Evolutionary conservation across 1,140 invertebrate species (phyloP).

Genomic region (Pectinophora gossypiella): DNA sequence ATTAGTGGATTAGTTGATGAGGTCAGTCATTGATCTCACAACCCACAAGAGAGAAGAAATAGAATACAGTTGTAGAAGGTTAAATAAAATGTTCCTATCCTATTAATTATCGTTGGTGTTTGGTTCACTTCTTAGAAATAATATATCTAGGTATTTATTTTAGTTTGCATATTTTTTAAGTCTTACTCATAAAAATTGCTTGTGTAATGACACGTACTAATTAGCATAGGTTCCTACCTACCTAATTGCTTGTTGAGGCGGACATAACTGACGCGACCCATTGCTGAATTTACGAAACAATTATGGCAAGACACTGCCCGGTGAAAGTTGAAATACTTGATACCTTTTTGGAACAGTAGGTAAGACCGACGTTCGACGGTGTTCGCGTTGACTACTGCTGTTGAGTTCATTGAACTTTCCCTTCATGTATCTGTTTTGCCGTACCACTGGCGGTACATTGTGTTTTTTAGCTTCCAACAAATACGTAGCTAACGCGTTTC

Average conservation of each 20-base stretch:
- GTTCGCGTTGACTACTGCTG: conserved; percentile 1
- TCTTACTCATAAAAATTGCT: conserved; percentile 2
- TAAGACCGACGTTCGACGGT: background rate
- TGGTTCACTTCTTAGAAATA: too few relatives aligned
- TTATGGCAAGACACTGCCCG: conserved; percentile 12
- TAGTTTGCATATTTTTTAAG: too few relatives aligned
- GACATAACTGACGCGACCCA: conserved; percentile 5
- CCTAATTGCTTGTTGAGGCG: conserved; percentile 8
- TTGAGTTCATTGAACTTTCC: background rate
- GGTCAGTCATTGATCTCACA: too few relatives aligned
- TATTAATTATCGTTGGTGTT: too few relatives aligned
- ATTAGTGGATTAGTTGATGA: too few relatives aligned
- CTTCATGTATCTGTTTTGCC: background rate
- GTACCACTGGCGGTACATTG: too few relatives aligned
- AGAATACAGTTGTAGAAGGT: too few relatives aligned
- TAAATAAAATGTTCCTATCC: too few relatives aligned
- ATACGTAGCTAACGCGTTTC: too few relatives aligned
- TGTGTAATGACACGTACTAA: conserved; percentile 6
- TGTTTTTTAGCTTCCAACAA: too few relatives aligned
- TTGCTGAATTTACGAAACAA: conserved; percentile 15
- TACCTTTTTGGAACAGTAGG: conserved; percentile 12
- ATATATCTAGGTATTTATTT: too few relatives aligned
- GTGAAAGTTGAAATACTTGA: conserved; percentile 35
- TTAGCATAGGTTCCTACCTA: conserved; percentile 1
- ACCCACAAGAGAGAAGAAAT: too few relatives aligned